Conservation (phyloP, 2,888 invertebrate genomes). For the Eupithecia abbreviata region DNA sequence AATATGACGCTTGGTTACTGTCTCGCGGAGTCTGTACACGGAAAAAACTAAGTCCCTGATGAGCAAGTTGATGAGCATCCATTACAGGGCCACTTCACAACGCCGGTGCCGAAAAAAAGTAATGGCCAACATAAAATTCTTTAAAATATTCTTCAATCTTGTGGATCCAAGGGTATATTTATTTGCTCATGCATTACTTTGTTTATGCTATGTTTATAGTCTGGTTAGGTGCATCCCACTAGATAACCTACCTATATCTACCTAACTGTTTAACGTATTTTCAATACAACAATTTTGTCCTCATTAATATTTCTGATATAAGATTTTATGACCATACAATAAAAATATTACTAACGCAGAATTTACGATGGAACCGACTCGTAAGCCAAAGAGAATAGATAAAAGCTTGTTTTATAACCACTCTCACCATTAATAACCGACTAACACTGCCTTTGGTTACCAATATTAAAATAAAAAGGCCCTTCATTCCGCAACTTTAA, state of each 20-base stretch:
- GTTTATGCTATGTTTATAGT: background rate
- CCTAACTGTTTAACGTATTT: background rate
- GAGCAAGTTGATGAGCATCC: conserved; percentile 14
- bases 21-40: conserved; percentile 32
- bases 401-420: background rate
- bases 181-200: background rate
- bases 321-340: background rate
- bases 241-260: background rate
- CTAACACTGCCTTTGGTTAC: background rate
- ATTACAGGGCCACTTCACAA: background rate
- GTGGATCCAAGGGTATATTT: background rate
- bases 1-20: conserved; percentile 66
- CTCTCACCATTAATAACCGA: background rate
- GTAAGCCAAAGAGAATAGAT: background rate
- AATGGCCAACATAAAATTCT: background rate
- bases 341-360: background rate
- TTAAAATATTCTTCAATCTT: background rate
- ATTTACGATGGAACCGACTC: background rate
- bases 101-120: background rate
- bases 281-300: background rate
- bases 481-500: too few species aligned
- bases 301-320: background rate
- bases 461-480: background rate
- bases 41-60: conserved; percentile 1
- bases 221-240: background rate